A percentile compares a stretch with the other conserved stretches of the same genome.
Conservation (phyloP, 2,113 vertebrate genomes). For the Varanus salvator region DNA sequence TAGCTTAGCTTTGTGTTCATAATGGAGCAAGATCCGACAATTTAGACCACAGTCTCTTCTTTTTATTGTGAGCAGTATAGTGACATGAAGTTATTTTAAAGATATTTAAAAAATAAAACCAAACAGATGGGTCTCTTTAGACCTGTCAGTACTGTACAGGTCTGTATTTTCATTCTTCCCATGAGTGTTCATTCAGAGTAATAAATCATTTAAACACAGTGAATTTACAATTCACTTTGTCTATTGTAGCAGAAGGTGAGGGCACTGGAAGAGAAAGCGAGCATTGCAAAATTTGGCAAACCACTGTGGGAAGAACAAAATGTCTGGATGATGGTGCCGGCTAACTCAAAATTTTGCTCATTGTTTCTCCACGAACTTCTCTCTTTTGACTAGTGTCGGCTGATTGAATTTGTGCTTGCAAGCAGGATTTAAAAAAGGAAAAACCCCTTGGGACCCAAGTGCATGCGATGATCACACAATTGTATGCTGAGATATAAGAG, state of each 20-base stretch:
- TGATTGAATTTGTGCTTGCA: constrained; percentile 54
- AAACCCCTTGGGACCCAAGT: constrained; percentile 68
- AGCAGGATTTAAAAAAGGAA: neutral
- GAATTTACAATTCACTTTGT: constrained; percentile 53
- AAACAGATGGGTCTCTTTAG: constrained; percentile 36
- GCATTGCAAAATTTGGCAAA: constrained; percentile 47
- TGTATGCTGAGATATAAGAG: constrained; percentile 67
- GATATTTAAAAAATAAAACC: constrained; percentile 23
- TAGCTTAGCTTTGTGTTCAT: neutral
- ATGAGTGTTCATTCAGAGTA: constrained; percentile 50
- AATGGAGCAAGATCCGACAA: neutral
- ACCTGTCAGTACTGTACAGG: constrained; percentile 4
- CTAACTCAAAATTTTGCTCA: constrained; percentile 50
- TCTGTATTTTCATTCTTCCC: constrained; percentile 47
- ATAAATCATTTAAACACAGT: constrained; percentile 45
- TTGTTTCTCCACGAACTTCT: constrained; percentile 53
- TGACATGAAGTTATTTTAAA: constrained; percentile 30
- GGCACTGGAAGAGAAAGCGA: neutral
- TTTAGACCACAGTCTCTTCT: neutral
- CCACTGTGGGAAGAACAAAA: constrained; percentile 55
- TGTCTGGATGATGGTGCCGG: constrained; percentile 44
- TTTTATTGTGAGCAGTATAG: constrained; percentile 6
- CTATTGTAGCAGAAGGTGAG: constrained; percentile 49
- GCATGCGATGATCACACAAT: constrained; percentile 76
- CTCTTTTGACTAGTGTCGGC: constrained; percentile 52